A percentile compares a stretch with the other conserved stretches of the same genome.
phyloP scores from a whole-genome alignment of 1,140 invertebrate species.

The Monomorium pharaonis region DNA sequence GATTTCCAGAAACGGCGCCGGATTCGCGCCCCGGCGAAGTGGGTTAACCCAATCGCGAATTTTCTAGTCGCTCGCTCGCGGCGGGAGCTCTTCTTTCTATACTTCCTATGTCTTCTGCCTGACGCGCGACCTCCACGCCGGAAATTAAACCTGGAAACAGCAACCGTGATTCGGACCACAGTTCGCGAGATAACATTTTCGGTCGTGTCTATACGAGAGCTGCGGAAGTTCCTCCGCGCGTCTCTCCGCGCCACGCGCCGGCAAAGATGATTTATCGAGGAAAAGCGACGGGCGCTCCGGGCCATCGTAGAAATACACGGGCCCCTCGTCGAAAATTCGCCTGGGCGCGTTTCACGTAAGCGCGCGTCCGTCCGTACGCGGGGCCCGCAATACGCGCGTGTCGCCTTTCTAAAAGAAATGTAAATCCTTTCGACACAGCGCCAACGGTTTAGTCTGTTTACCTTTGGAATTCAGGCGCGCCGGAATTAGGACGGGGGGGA shows the following conservation, averaged over 20 bases:
- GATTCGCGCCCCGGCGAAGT: conserved; percentile 24
- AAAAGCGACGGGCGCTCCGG: no score
- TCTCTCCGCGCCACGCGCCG: no score
- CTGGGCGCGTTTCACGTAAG: not conserved
- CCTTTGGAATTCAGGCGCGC: conserved; percentile 45
- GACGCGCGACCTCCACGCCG: conserved; percentile 6
- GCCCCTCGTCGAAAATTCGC: conserved; percentile 6
- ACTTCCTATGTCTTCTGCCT: not conserved
- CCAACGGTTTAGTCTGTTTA: conserved; percentile 53
- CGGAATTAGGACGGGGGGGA: conserved; percentile 32
- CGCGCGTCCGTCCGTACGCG: not conserved
- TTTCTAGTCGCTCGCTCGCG: conserved; percentile 36
- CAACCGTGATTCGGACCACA: not conserved
- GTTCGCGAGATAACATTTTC: conserved; percentile 34
- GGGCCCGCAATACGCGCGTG: not conserved
- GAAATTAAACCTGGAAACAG: conserved; percentile 53
- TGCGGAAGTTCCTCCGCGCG: not conserved
- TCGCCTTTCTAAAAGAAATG: conserved; percentile 59
- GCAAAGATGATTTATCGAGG: no score
- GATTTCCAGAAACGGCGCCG: conserved; percentile 16
- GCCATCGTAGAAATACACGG: not conserved
- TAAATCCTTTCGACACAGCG: conserved; percentile 56
- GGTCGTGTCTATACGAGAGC: not conserved
- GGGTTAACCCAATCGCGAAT: conserved; percentile 56
- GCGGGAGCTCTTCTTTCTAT: conserved; percentile 40